Percentiles rank a stretch among this genome's conserved stretches.
Conservation (phyloP, 30 jellyfish, hydroid and myxozoan genomes). For the Catostylus mosaicus region DNA sequence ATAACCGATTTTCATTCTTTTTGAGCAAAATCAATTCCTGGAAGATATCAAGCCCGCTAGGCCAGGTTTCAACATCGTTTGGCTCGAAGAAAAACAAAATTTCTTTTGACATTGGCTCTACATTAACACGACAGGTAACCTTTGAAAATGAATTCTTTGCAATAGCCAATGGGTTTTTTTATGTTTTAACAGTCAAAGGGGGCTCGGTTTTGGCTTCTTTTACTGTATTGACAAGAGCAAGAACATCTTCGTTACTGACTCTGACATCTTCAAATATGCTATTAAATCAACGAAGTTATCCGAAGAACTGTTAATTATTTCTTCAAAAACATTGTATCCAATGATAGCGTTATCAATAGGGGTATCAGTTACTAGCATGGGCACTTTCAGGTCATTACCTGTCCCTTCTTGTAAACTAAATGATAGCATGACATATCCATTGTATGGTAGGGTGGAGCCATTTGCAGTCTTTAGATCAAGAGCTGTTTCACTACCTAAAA, state of each 20-base stretch:
- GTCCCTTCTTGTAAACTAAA: not conserved
- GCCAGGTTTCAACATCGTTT: slow-evolving; percentile 51
- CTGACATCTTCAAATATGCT: slow-evolving; percentile 3
- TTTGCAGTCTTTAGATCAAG: slow-evolving; percentile 43
- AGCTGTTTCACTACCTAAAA: slow-evolving; percentile 22
- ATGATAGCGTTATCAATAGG: slow-evolving; percentile 22
- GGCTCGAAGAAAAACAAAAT: slow-evolving; percentile 20
- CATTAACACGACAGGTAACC: slow-evolving; percentile 23
- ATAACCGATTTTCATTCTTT: slow-evolving; percentile 3
- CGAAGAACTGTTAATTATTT: slow-evolving; percentile 11
- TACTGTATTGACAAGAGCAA: slow-evolving; percentile 12
- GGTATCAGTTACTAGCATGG: slow-evolving; percentile 41
- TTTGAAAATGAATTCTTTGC: slow-evolving; percentile 8
- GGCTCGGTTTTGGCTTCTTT: slow-evolving; percentile 23
- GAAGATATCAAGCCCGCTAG: slow-evolving; percentile 34
- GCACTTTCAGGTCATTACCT: slow-evolving; percentile 19
- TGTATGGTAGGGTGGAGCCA: slow-evolving; percentile 44
- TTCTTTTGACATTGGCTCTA: not conserved
- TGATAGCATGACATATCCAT: slow-evolving; percentile 28
- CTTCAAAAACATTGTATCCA: slow-evolving; percentile 22
- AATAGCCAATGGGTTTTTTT: slow-evolving; percentile 12
- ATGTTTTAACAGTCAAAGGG: slow-evolving; percentile 23
- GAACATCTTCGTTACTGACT: slow-evolving; percentile 14
- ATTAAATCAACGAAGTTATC: slow-evolving; percentile 15
- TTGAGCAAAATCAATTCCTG: slow-evolving; percentile 23